Base-by-base conservation (phyloP, 2,797 vertebrate genomes). In the Australoheros facetus region DNA sequence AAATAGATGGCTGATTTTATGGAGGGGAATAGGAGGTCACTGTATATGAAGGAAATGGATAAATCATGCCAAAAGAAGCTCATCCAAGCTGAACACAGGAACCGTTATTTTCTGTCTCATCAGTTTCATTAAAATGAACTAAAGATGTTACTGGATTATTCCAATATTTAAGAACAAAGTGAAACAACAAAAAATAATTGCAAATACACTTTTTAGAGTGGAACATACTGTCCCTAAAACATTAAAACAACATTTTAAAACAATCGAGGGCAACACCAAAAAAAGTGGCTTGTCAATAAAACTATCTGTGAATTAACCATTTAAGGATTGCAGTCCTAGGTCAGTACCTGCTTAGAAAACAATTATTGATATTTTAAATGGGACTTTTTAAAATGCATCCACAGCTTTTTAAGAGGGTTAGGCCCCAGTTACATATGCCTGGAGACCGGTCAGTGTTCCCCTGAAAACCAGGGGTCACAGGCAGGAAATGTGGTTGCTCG, bases 1-100 rank as follows among this genome's bases (percentile, higher is more conserved):
- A 78, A 87, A 88, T 81, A 71, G 76, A 84, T 78, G 87, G 79
- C 60, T 1, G 11, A 54, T 85, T 91, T 87, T 85, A 86, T 87
- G 56, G 80, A 85, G 87, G 71, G 79, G 69, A 79, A 56, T 72
- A 81, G 14, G 80, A 83, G 88, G 88, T 91, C 79, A 84, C n/a
- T 30, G 57, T 56, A 81, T 55, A 70, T 76, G 73, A 87, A 78
- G 66, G 57, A 79, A 78, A 79, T 72, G 60, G 77, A 89, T 91
- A 84, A 89, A 86, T 89, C 86, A 87, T 26, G 45, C 13, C 54
- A 66, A 45, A 79, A 80, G 75, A 84, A 82, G 64, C 55, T 83
- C 53, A 73, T 75, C 73, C 58, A 74, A 85, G 75, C 79, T 48
- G 62, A 81, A 88, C 82, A 76, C 58, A 42, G 72, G 54, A 73